Evolutionary conservation across 2,888 invertebrate genomes (phyloP).

Genomic region (Zootermopsis nevadensis): DNA sequence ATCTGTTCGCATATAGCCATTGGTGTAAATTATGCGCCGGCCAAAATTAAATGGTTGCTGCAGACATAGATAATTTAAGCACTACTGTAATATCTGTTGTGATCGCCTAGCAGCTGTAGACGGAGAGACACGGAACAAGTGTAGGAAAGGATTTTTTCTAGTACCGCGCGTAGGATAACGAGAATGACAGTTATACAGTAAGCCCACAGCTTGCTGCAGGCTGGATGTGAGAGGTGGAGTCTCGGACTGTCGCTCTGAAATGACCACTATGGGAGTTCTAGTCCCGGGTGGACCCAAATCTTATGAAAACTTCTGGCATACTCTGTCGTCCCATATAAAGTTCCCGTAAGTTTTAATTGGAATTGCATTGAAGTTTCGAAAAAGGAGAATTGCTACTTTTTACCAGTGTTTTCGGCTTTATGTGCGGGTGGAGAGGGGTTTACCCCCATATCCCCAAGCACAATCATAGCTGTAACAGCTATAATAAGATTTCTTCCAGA

Average conservation of each 20-base stretch:
- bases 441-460: not conserved
- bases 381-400: not conserved
- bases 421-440: not conserved
- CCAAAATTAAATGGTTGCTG: no score
- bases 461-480: constrained; percentile 12
- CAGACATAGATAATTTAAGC: no score
- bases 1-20: no score
- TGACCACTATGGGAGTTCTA: not conserved
- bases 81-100: no score
- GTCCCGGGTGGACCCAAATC: not conserved
- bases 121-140: no score
- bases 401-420: not conserved
- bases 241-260: not conserved
- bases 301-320: not conserved
- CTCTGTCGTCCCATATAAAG: constrained; percentile 35
- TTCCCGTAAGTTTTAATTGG: constrained; percentile 39
- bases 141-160: no score
- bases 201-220: not conserved
- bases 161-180: no score
- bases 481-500: no score
- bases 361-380: constrained; percentile 33
- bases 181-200: not conserved
- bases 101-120: no score
- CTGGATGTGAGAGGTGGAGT: not conserved
- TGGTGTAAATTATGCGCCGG: no score